Base-by-base conservation (phyloP, 2,113 vertebrate species). In the Siniperca knerii region DNA sequence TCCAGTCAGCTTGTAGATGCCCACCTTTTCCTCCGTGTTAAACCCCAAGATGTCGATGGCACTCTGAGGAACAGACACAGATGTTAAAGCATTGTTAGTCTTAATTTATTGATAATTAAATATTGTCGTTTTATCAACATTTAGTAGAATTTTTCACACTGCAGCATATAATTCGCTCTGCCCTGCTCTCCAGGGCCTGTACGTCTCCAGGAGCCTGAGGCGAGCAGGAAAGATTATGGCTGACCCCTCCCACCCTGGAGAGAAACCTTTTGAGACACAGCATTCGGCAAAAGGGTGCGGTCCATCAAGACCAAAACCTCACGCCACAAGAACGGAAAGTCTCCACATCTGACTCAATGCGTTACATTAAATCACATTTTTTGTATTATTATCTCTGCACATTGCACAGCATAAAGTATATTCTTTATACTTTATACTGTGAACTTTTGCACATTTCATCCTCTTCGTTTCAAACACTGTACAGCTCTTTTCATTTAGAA, bases 1-100 rank as follows among this genome's bases (percentile, higher is more conserved):
- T 0, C 94, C 94, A 0, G 94, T 94, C 68, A 94, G 79, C 80
- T 94, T 94, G 83, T 94, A 94, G 85, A 94, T 93, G 58, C 86
- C 76, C 0, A 87, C 4, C 71, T 94, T 95, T 50, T 94, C 92
- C 40, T 94, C 92, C 15, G 0, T 0, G 78, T 35, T 88, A 23
- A 94, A 94, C 0, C 94, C 93, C 77, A 94, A 78, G 81, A 93
- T 92, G 70, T 93, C 92, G 8, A 94, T 93, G 71, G 94, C 93
- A 3, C 76, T 88, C 94, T 94, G 50, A 9, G 55, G 29, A 65
- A 6, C 25, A 13, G 25, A 62, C 8, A 11, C 44, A 65, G 35
- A 58, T 46, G 12, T 40, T 9, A 15, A 50, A 29, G 25, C 23
- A 12, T 7, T 37, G 12, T 5, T 6, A n/a, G 12, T n/a, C 12